These are phyloP conservation scores for Labrus mixtus DNA, from an alignment of 2,113 vertebrate genomes.

Conservation along the genomic window DNA sequence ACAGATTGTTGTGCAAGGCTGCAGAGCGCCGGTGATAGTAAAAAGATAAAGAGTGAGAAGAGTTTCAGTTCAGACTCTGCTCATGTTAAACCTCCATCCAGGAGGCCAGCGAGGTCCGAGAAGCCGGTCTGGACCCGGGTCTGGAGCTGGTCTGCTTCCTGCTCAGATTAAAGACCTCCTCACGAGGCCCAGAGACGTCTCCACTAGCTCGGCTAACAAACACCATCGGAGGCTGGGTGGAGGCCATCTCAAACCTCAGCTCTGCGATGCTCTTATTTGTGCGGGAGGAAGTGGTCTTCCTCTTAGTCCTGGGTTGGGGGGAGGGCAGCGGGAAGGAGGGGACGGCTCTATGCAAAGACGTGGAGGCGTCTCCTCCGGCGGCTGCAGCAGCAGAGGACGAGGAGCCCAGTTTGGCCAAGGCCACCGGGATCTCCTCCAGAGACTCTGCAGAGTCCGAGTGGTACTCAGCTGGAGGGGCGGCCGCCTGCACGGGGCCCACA, in stretches of 20 bases:
- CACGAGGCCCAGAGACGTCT: constrained; percentile 46
- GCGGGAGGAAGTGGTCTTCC: constrained; percentile 70
- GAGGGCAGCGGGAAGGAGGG: constrained; percentile 38
- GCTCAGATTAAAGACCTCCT: constrained; percentile 42
- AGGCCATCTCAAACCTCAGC: constrained; percentile 80
- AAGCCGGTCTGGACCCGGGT: constrained; percentile 53
- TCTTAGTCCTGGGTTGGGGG: constrained; percentile 78
- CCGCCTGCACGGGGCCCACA: constrained; percentile 69
- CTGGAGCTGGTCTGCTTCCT: constrained; percentile 37
- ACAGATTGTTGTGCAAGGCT: constrained; percentile 42
- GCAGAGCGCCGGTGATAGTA: constrained; percentile 35
- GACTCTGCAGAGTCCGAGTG: constrained; percentile 91
- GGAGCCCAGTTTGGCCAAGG: constrained; percentile 88
- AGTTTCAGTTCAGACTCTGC: background rate
- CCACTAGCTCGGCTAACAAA: constrained; percentile 89
- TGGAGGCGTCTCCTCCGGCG: constrained; percentile 33
- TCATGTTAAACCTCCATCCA: constrained; percentile 43
- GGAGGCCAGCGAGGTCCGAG: constrained; percentile 15
- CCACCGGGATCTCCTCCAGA: constrained; percentile 92
- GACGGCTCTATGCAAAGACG: constrained; percentile 22
- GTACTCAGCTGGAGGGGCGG: constrained; percentile 85
- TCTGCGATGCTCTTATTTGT: constrained; percentile 27
- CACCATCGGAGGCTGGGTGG: constrained; percentile 76
- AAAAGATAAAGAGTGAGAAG: background rate
- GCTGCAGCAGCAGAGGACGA: constrained; percentile 41